phyloP scores from a whole-genome alignment of 2,888 invertebrate genomes.

The Oligia latruncula region DNA sequence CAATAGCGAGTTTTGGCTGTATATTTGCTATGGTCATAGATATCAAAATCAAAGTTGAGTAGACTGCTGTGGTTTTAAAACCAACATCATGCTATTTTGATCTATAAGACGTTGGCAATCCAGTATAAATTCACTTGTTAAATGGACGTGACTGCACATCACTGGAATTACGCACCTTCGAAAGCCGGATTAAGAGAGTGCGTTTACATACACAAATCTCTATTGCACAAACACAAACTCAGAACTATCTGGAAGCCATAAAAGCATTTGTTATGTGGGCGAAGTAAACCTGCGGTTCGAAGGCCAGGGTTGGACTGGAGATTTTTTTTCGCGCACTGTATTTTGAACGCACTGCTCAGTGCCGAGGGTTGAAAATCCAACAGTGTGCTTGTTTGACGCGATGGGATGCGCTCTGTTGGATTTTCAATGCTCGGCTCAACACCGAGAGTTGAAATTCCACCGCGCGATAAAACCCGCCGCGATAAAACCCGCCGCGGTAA shows the following conservation, averaged over 20 bases:
- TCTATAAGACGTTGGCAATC: background rate
- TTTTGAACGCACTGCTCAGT: too few species aligned
- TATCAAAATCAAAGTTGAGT: background rate
- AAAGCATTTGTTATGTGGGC: background rate
- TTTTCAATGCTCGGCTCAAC: too few species aligned
- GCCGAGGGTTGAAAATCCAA: background rate
- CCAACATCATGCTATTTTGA: background rate
- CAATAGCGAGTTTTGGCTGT: background rate
- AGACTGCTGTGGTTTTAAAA: background rate
- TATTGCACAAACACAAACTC: background rate
- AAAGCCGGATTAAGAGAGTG: background rate
- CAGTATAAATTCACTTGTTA: background rate
- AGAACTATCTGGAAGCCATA: background rate
- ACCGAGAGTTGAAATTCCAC: too few species aligned
- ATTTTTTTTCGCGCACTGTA: too few species aligned
- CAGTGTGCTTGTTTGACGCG: background rate
- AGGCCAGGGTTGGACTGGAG: too few species aligned
- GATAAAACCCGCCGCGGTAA: background rate
- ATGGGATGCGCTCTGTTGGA: too few species aligned
- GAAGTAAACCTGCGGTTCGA: background rate
- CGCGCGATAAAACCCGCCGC: background rate
- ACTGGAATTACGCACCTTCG: background rate
- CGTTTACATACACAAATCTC: background rate
- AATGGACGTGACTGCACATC: background rate
- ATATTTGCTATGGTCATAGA: background rate